These are phyloP conservation scores for Himalopsyche phryganea DNA, from an alignment of 1,140 invertebrate species.

Conservation along the genomic window DNA sequence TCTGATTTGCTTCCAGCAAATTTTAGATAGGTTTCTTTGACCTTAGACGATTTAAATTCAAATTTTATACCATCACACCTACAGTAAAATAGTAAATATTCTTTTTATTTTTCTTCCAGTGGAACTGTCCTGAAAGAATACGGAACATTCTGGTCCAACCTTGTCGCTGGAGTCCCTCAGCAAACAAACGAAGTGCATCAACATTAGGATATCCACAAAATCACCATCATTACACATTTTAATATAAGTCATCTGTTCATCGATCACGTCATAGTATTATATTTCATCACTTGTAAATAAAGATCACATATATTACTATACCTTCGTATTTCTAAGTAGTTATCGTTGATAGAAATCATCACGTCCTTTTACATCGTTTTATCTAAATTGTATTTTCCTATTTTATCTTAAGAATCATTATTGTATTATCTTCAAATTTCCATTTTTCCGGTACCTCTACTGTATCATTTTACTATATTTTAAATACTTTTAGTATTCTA, in stretches of 20 bases:
- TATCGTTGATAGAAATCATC: not conserved
- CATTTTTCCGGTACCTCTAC: no score
- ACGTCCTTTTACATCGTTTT: no score
- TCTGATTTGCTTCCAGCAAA: no score
- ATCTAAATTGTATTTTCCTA: no score
- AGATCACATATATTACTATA: not conserved
- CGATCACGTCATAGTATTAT: not conserved
- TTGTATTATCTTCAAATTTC: no score
- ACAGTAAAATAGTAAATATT: no score
- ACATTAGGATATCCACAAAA: not conserved
- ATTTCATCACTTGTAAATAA: slow-evolving; percentile 1
- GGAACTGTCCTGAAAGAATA: slow-evolving; percentile 70
- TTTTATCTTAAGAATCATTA: no score
- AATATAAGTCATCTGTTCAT: not conserved
- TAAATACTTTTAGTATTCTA: no score
- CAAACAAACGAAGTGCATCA: slow-evolving; percentile 11
- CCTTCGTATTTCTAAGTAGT: not conserved
- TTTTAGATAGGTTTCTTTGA: no score
- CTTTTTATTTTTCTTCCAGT: slow-evolving; percentile 49
- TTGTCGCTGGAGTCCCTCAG: slow-evolving; percentile 51
- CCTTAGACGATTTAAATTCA: no score
- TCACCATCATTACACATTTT: not conserved
- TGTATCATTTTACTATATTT: no score
- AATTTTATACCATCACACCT: no score
- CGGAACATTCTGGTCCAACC: slow-evolving; percentile 66